Evolutionary conservation across 2,797 vertebrate species (phyloP).

Genomic region (Poeciliopsis paucimaculata): DNA sequence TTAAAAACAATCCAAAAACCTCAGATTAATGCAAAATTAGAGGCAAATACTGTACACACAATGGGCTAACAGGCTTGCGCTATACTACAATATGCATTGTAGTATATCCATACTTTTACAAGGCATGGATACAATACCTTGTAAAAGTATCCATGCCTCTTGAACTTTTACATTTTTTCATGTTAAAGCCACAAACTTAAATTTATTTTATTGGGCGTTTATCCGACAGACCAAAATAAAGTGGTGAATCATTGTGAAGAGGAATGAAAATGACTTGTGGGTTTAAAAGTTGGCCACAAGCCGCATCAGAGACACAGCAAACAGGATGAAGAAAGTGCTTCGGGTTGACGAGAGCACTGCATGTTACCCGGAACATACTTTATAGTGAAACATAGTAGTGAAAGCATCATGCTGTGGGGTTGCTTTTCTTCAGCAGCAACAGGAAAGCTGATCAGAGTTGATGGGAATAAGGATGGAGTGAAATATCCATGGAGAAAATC

Average conservation of each 20-base stretch:
- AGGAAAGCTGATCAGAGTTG: neutral
- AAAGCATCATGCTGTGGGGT: neutral
- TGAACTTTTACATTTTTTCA: neutral
- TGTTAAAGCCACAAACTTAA: neutral
- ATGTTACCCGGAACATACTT: neutral
- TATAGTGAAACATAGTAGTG: neutral
- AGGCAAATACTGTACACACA: conserved; percentile 14
- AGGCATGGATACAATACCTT: neutral
- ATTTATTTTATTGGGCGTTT: neutral
- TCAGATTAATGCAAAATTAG: conserved; percentile 19
- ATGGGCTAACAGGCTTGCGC: conserved; percentile 7
- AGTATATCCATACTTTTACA: too few relatives aligned
- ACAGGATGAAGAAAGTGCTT: neutral
- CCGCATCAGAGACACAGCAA: neutral
- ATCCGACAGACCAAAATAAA: neutral
- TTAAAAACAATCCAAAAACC: conserved; percentile 28
- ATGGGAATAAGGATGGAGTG: neutral
- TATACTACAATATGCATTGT: conserved; percentile 42
- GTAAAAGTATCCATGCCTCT: neutral
- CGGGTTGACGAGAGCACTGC: neutral
- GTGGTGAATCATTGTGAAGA: neutral
- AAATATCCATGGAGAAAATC: neutral
- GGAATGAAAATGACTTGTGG: neutral
- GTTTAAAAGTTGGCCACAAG: neutral
- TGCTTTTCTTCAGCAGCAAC: neutral